phyloP scores from a whole-genome alignment of 2,888 invertebrate genomes.

The Protophormia terraenovae region DNA sequence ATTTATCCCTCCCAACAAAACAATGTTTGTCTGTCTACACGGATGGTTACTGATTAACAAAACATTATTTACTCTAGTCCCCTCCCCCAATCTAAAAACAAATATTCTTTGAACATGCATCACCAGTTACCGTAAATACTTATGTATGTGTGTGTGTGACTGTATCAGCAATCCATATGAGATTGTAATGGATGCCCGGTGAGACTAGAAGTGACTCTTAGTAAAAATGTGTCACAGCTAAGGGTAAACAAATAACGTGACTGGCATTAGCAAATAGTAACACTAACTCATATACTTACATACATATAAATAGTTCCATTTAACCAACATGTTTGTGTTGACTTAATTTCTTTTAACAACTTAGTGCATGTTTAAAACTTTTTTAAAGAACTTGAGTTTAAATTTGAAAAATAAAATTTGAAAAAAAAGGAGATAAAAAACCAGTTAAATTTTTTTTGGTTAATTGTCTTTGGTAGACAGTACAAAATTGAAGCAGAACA shows the following conservation, averaged over 20 bases:
- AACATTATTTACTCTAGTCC: conserved; percentile 32
- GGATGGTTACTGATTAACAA: conserved; percentile 35
- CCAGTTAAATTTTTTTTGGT: conserved; percentile 10
- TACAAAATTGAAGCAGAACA: conserved; percentile 1
- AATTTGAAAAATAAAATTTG: conserved; percentile 3
- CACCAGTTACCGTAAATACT: neutral
- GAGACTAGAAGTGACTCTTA: conserved; percentile 34
- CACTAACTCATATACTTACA: neutral
- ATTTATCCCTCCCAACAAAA: neutral
- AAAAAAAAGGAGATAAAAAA: neutral
- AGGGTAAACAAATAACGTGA: conserved; percentile 64
- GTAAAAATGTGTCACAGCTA: conserved; percentile 59
- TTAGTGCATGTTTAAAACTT: neutral
- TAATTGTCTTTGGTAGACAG: conserved; percentile 44
- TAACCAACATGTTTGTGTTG: conserved; percentile 27
- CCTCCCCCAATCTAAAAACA: neutral
- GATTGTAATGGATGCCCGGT: conserved; percentile 52
- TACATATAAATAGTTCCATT: neutral
- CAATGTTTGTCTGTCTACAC: neutral
- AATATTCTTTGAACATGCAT: conserved; percentile 16
- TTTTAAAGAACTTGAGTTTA: conserved; percentile 32
- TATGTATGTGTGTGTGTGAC: neutral
- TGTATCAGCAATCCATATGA: conserved; percentile 50
- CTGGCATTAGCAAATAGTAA: conserved; percentile 48
- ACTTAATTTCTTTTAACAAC: conserved; percentile 52